Conservation (phyloP, 2,113 vertebrate species). For the Sterrhoptilus dennistouni region DNA sequence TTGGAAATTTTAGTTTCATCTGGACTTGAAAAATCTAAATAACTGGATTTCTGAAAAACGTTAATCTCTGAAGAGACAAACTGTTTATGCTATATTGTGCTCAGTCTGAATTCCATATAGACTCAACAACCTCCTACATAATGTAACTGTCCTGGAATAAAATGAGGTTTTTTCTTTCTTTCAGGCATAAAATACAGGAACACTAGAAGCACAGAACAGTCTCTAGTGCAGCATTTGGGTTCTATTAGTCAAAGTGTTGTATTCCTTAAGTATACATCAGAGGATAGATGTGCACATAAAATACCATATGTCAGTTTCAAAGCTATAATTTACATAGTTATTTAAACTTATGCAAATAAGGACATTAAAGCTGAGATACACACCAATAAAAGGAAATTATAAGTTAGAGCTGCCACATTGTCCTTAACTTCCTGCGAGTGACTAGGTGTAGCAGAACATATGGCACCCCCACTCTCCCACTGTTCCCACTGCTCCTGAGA, state of each 20-base stretch:
- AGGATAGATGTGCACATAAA: conserved; percentile 54
- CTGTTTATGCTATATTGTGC: neutral
- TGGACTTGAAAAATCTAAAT: neutral
- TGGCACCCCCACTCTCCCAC: conserved; percentile 26
- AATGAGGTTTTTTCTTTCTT: neutral
- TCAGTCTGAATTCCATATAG: conserved; percentile 30
- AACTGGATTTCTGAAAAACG: neutral
- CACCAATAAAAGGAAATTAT: conserved; percentile 70
- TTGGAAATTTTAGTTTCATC: neutral
- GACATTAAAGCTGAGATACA: conserved; percentile 57
- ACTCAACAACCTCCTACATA: conserved; percentile 40
- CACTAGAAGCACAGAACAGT: neutral
- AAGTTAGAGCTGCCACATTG: conserved; percentile 57
- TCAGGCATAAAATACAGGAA: conserved; percentile 35
- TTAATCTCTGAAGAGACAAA: neutral
- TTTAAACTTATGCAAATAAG: conserved; percentile 75
- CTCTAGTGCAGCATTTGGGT: conserved; percentile 56
- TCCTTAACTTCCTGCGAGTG: conserved; percentile 43
- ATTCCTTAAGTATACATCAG: conserved; percentile 60
- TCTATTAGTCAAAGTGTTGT: conserved; percentile 59
- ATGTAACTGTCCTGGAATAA: conserved; percentile 38
- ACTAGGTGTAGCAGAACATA: conserved; percentile 45
- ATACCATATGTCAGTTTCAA: conserved; percentile 58
- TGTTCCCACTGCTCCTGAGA: conserved; percentile 17
- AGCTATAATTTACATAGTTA: conserved; percentile 68